Evolutionary conservation across 2,797 vertebrate genomes (phyloP).

Genomic region (Sebastes wilsoni): DNA sequence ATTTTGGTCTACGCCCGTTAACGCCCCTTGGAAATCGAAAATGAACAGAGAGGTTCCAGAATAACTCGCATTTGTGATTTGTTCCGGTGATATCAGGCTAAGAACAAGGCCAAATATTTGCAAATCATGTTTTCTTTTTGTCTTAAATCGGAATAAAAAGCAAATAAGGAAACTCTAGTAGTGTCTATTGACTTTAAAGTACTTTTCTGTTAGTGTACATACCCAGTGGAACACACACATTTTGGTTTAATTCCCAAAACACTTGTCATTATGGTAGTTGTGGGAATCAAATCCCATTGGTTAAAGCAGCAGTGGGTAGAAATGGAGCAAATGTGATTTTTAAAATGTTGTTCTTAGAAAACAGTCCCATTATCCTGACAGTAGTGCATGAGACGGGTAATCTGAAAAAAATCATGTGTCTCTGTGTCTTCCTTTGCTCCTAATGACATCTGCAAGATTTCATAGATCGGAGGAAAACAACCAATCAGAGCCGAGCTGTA

Average conservation of each 20-base stretch:
- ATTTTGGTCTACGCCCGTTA: neutral
- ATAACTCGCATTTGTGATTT: neutral
- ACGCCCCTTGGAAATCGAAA: neutral
- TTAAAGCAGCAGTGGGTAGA: neutral
- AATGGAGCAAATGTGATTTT: too few relatives aligned
- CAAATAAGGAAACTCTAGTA: neutral
- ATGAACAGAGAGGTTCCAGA: neutral
- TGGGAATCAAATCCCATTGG: neutral
- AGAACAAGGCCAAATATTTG: constrained; percentile 13
- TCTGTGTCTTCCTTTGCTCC: too few relatives aligned
- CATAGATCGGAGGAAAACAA: too few relatives aligned
- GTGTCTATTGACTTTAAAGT: neutral
- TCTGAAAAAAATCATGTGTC: too few relatives aligned
- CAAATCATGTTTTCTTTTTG: neutral
- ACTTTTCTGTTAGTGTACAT: neutral
- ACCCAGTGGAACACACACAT: neutral
- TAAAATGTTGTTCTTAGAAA: too few relatives aligned
- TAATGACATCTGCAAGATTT: too few relatives aligned
- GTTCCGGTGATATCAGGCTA: neutral
- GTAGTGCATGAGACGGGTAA: too few relatives aligned
- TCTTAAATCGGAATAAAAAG: neutral
- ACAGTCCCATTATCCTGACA: too few relatives aligned
- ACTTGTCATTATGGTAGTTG: neutral
- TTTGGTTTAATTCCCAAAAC: neutral
- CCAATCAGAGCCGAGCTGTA: too few relatives aligned